A percentile compares a stretch with the other conserved stretches of the same genome.
Evolutionary conservation across 2,888 invertebrate species (phyloP).

Genomic region (Tinea pellionella): DNA sequence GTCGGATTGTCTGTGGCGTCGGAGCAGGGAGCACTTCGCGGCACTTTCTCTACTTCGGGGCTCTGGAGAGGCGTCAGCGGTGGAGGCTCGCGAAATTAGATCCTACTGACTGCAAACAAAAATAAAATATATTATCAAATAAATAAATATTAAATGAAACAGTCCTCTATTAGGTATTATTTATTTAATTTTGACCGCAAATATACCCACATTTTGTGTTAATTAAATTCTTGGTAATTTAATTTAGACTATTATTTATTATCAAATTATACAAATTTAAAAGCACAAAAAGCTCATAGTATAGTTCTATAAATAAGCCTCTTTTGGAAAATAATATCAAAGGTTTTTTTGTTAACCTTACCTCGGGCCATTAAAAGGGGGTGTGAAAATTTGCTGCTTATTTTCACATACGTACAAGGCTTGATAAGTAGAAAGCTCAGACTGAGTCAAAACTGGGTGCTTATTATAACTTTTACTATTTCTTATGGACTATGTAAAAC

Average conservation of each 20-base stretch:
- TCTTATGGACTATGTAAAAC: too few relatives aligned
- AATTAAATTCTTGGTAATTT: too few relatives aligned
- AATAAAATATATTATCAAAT: neutral
- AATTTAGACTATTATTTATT: too few relatives aligned
- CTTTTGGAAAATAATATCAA: neutral
- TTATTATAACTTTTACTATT: neutral
- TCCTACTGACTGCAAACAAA: slow-evolving; percentile 18
- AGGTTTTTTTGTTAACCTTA: slow-evolving; percentile 35
- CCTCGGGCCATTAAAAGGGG: slow-evolving; percentile 50
- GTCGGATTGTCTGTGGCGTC: slow-evolving; percentile 43
- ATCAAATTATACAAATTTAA: too few relatives aligned
- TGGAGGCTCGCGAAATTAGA: slow-evolving; percentile 47
- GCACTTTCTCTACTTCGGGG: slow-evolving; percentile 60
- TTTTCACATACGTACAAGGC: slow-evolving; percentile 31
- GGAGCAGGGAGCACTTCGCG: slow-evolving; percentile 46
- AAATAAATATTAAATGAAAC: slow-evolving; percentile 18
- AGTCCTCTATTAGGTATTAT: slow-evolving; percentile 14
- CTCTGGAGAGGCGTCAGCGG: slow-evolving; percentile 32
- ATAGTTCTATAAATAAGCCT: too few relatives aligned
- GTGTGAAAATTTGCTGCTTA: slow-evolving; percentile 62
- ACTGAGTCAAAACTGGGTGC: neutral
- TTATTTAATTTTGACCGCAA: too few relatives aligned
- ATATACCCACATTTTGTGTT: too few relatives aligned
- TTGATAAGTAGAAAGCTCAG: slow-evolving; percentile 5
- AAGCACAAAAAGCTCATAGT: too few relatives aligned